phyloP scores from a whole-genome alignment of 2,113 vertebrate genomes.

The Podilymbus podiceps region DNA sequence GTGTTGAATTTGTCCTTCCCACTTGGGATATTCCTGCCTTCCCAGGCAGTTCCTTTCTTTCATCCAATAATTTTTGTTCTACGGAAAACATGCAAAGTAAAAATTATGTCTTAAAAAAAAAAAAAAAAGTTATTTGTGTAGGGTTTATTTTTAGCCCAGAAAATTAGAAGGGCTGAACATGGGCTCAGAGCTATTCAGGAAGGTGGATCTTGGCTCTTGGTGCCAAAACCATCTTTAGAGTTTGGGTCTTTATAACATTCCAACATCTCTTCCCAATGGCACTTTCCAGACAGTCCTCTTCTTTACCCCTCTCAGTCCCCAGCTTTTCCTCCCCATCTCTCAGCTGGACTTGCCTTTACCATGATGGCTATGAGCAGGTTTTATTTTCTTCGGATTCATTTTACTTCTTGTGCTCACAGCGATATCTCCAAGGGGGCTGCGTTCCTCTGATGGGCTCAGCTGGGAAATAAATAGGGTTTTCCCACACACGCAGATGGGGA shows the following conservation, averaged over 20 bases:
- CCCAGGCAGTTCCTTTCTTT: background rate
- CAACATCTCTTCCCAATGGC: rapidly evolving
- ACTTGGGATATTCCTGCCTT: background rate
- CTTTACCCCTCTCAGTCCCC: background rate
- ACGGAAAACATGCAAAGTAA: background rate
- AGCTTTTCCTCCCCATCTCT: background rate
- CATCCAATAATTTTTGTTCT: background rate
- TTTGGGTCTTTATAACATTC: background rate
- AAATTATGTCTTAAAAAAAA: background rate
- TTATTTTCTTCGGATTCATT: background rate
- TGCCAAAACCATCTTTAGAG: background rate
- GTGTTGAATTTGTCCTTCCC: background rate
- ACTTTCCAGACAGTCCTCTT: background rate
- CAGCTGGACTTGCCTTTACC: background rate
- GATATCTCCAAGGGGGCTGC: rapidly evolving
- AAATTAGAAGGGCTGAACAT: background rate
- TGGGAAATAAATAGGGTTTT: background rate
- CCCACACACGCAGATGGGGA: background rate
- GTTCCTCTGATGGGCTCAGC: background rate
- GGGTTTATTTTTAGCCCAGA: background rate
- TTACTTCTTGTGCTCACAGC: background rate
- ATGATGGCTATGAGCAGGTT: background rate
- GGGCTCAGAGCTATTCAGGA: background rate
- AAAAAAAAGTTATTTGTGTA: background rate
- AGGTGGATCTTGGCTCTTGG: background rate